phyloP scores from a whole-genome alignment of 1,140 invertebrate species.

The Calosoma granatense region DNA sequence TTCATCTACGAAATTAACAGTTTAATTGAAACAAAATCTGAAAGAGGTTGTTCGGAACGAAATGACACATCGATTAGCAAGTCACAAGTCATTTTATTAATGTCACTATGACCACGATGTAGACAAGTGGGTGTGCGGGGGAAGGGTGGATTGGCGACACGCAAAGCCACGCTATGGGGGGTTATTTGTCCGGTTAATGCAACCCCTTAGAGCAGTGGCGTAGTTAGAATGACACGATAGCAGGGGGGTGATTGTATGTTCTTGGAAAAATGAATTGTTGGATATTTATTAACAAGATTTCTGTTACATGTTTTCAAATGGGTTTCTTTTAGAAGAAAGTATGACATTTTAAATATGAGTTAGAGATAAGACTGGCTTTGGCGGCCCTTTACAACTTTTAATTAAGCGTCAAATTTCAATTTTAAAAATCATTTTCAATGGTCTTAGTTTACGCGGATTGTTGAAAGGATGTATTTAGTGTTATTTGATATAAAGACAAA shows the following conservation, averaged over 20 bases:
- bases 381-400: too few relatives aligned
- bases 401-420: too few relatives aligned
- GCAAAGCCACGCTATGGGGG: neutral
- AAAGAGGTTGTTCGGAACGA: conserved; percentile 1
- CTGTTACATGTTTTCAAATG: neutral
- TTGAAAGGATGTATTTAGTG: too few relatives aligned
- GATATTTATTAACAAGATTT: neutral
- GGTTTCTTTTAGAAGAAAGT: too few relatives aligned
- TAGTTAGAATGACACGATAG: too few relatives aligned
- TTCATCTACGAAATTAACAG: neutral
- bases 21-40: conserved; percentile 7
- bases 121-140: neutral
- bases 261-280: neutral
- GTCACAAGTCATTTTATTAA: conserved; percentile 8
- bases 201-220: neutral
- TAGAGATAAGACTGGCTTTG: too few relatives aligned
- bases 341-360: too few relatives aligned
- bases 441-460: too few relatives aligned
- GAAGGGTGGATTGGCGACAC: neutral
- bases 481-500: too few relatives aligned
- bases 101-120: neutral
- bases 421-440: too few relatives aligned
- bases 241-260: too few relatives aligned
- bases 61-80: conserved; percentile 8
- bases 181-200: conserved; percentile 2